These are phyloP conservation scores for Brachionus calyciflorus DNA, from an alignment of 1,140 invertebrate species.

Conservation along the genomic window DNA sequence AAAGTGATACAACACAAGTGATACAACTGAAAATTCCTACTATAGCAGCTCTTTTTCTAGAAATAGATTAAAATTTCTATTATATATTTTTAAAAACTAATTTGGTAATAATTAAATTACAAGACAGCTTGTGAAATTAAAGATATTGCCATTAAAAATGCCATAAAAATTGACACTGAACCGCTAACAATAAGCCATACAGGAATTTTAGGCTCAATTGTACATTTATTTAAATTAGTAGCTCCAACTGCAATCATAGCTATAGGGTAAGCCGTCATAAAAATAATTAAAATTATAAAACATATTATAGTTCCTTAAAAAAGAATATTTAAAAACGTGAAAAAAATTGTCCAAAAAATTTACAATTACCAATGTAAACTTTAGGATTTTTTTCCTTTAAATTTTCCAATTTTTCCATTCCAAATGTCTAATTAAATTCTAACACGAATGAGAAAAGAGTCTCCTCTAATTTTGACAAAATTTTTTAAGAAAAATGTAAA, in stretches of 20 bases:
- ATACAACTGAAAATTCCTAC: not conserved
- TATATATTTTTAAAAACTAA: too few relatives aligned
- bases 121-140: not conserved
- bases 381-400: not conserved
- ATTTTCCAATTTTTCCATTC: not conserved
- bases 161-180: constrained; percentile 16
- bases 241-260: constrained; percentile 6
- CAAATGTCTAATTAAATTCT: too few relatives aligned
- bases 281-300: not conserved
- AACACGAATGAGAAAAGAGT: too few relatives aligned
- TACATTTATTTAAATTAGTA: not conserved
- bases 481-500: too few relatives aligned
- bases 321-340: too few relatives aligned
- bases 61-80: too few relatives aligned
- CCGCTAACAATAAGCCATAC: constrained; percentile 20
- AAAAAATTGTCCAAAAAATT: too few relatives aligned
- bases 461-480: too few relatives aligned
- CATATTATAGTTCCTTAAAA: too few relatives aligned
- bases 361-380: not conserved
- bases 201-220: constrained; percentile 9
- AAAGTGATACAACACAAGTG: not conserved
- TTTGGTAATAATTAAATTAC: not conserved
- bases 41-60: not conserved
- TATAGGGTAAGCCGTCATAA: constrained; percentile 8
- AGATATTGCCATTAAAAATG: not conserved